A percentile compares a stretch with the other conserved stretches of the same genome.
phyloP scores from a whole-genome alignment of 2,113 vertebrate genomes.

The Mesoclemmys tuberculata region DNA sequence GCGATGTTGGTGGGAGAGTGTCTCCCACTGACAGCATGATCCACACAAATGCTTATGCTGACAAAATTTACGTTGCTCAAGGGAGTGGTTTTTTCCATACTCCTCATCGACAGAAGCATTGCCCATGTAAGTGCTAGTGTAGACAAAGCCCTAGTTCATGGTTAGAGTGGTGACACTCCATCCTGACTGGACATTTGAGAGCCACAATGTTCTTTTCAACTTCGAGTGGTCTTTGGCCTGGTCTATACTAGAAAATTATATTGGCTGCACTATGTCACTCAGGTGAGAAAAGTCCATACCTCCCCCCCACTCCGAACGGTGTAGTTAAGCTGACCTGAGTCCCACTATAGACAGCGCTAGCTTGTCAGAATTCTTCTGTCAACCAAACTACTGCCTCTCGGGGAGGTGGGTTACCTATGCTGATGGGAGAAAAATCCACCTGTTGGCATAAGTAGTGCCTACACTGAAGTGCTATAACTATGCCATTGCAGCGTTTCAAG shows the following conservation, averaged over 20 bases:
- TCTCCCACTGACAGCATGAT: too few relatives aligned
- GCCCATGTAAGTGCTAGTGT: too few relatives aligned
- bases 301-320: neutral
- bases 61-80: too few relatives aligned
- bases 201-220: neutral
- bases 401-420: neutral
- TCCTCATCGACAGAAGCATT: too few relatives aligned
- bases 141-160: neutral
- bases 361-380: neutral
- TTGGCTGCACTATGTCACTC: neutral
- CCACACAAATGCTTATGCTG: too few relatives aligned
- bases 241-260: neutral
- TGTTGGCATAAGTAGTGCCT: neutral
- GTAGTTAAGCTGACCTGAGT: neutral
- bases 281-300: neutral
- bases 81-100: too few relatives aligned
- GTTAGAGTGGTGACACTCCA: neutral
- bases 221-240: neutral
- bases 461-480: neutral
- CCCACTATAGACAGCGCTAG: neutral
- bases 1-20: too few relatives aligned
- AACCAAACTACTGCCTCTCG: neutral
- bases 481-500: neutral
- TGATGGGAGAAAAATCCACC: too few relatives aligned
- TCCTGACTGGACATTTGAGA: neutral